Percentiles rank a stretch among this genome's conserved stretches.
Evolutionary conservation across 2,888 invertebrate species (phyloP).

Genomic region (Catocala fraxini): DNA sequence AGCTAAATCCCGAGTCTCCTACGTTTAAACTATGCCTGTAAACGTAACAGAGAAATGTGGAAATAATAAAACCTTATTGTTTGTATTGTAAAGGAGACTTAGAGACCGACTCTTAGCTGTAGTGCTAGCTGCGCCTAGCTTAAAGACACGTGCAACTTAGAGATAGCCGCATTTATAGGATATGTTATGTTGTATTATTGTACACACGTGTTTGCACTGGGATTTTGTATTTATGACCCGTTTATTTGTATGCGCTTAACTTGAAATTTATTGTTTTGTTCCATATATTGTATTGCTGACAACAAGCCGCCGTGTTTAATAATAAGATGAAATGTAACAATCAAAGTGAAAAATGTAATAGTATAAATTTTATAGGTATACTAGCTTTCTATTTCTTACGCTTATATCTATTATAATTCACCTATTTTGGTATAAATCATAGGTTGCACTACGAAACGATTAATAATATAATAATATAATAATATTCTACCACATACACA

Average conservation of each 20-base stretch:
- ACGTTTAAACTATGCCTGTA: not conserved
- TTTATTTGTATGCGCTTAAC: not conserved
- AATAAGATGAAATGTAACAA: too few relatives aligned
- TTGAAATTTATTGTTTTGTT: not conserved
- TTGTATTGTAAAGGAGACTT: not conserved
- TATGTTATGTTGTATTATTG: not conserved
- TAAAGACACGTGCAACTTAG: not conserved
- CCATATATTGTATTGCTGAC: too few relatives aligned
- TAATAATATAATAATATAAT: too few relatives aligned
- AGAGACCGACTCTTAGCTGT: not conserved
- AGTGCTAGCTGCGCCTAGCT: not conserved
- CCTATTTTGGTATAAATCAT: too few relatives aligned
- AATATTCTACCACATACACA: too few relatives aligned
- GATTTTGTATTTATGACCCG: not conserved
- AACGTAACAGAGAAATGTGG: not conserved
- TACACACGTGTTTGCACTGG: not conserved
- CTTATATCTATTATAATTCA: too few relatives aligned
- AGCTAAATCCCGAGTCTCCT: not conserved
- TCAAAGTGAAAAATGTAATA: too few relatives aligned
- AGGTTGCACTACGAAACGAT: too few relatives aligned
- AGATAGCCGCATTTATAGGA: slow-evolving; percentile 6
- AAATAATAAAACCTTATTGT: slow-evolving; percentile 1
- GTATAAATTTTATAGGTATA: too few relatives aligned
- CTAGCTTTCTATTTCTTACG: too few relatives aligned
- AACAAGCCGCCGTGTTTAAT: too few relatives aligned